phyloP scores from a whole-genome alignment of 2,113 vertebrate genomes.

The Ivindomyrus marchei region DNA sequence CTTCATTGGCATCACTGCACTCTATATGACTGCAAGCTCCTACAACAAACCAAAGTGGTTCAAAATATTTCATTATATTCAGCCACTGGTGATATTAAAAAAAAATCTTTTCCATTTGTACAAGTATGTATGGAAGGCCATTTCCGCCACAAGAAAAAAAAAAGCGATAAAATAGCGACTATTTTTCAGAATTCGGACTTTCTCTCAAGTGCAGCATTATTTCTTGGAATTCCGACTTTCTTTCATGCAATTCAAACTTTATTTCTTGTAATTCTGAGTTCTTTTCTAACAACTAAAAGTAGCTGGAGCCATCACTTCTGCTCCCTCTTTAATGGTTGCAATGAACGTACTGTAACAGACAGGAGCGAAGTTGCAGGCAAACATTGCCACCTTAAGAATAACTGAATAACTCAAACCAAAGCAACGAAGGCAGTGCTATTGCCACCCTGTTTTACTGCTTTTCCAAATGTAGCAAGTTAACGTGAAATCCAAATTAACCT shows the following conservation, averaged over 20 bases:
- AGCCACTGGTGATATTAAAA: background rate
- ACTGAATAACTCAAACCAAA: background rate
- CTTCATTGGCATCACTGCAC: conserved; percentile 50
- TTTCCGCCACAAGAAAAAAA: background rate
- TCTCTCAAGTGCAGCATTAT: background rate
- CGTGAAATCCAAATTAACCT: background rate
- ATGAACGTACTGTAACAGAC: background rate
- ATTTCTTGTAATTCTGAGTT: background rate
- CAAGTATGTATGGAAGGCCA: background rate
- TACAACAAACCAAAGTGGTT: conserved; percentile 36
- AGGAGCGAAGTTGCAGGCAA: background rate
- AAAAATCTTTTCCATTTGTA: background rate
- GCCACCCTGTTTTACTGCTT: background rate
- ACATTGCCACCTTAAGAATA: background rate
- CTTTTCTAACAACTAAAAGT: background rate
- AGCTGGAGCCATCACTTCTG: background rate
- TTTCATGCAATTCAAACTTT: background rate
- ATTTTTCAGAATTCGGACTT: background rate
- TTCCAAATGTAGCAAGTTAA: background rate
- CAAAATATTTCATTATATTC: background rate
- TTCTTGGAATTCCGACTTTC: background rate
- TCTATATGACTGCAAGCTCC: conserved; percentile 72
- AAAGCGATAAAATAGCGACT: background rate
- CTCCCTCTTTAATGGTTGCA: too few species aligned
- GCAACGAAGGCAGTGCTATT: background rate